Percentiles rank a stretch among this genome's conserved stretches.
Conservation (phyloP, 92 coral and sea anemone species). For the Meandrina meandrites region DNA sequence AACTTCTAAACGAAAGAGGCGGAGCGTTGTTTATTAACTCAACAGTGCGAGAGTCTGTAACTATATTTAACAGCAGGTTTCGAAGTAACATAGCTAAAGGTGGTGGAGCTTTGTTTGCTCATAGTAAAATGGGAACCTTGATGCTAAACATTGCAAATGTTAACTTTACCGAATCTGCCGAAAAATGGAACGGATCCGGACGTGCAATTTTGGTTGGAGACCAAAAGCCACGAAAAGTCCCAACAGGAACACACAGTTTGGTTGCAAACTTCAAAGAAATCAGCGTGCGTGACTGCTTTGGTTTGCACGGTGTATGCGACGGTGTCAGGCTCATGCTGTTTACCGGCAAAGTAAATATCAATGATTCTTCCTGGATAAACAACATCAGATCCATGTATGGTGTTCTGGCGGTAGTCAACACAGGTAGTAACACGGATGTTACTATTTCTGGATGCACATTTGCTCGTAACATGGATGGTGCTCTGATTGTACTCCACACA, state of each 20-base stretch:
- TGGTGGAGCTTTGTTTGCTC: slow-evolving; percentile 7
- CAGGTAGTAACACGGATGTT: not conserved
- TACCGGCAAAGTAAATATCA: not conserved
- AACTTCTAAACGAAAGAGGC: not conserved
- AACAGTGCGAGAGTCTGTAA: not conserved
- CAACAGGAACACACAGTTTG: not conserved
- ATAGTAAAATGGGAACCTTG: not conserved
- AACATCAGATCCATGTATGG: not conserved
- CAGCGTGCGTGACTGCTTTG: not conserved
- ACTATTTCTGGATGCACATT: not conserved
- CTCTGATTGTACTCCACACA: too few relatives aligned
- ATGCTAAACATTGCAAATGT: not conserved
- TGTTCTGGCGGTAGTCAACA: not conserved
- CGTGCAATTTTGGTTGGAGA: slow-evolving; percentile 6
- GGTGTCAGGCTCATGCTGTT: not conserved
- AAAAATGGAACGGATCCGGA: not conserved
- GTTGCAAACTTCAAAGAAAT: not conserved
- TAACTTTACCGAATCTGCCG: slow-evolving; percentile 8
- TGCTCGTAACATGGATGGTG: too few relatives aligned
- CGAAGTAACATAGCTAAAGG: not conserved
- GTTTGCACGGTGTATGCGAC: not conserved
- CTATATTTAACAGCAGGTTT: slow-evolving; percentile 6
- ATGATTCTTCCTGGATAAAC: not conserved
- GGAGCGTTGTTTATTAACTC: slow-evolving; percentile 8
- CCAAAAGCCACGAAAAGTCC: not conserved